Evolutionary conservation across 2,888 invertebrate genomes (phyloP).

Genomic region (Stenolophus ochropezus): DNA sequence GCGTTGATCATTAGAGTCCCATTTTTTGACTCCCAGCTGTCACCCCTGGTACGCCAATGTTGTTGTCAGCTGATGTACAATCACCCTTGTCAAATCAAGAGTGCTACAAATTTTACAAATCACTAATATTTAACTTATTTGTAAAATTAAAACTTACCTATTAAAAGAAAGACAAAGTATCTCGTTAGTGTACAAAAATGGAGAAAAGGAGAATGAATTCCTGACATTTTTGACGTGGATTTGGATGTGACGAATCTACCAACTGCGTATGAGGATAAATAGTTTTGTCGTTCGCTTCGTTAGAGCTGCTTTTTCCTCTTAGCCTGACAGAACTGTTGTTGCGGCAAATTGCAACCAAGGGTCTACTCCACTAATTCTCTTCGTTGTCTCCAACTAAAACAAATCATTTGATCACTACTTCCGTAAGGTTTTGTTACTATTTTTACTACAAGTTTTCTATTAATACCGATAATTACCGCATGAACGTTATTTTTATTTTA

Average conservation of each 20-base stretch:
- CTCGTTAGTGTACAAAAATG: too few species aligned
- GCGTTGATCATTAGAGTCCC: too few species aligned
- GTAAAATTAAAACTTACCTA: too few species aligned
- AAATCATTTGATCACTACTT: conserved; percentile 2
- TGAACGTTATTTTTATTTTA: background rate
- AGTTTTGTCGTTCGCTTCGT: conserved; percentile 12
- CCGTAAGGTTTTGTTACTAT: conserved; percentile 6
- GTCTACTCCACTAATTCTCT: background rate
- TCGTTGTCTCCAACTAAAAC: conserved; percentile 25
- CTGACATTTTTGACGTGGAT: background rate
- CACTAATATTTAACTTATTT: too few species aligned
- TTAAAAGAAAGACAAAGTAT: too few species aligned
- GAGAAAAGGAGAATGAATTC: background rate
- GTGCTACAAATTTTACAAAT: too few species aligned
- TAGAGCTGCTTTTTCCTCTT: background rate
- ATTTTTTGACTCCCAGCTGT: too few species aligned
- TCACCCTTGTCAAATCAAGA: too few species aligned
- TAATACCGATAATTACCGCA: background rate
- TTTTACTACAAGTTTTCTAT: conserved; percentile 4
- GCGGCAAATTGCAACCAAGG: background rate
- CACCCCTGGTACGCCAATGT: too few species aligned
- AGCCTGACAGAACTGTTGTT: background rate
- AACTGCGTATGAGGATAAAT: background rate
- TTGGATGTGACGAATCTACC: background rate
- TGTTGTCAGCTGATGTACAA: too few species aligned